Evolutionary conservation across 1,140 invertebrate species (phyloP).

Genomic region (Drosophila kepulauana): DNA sequence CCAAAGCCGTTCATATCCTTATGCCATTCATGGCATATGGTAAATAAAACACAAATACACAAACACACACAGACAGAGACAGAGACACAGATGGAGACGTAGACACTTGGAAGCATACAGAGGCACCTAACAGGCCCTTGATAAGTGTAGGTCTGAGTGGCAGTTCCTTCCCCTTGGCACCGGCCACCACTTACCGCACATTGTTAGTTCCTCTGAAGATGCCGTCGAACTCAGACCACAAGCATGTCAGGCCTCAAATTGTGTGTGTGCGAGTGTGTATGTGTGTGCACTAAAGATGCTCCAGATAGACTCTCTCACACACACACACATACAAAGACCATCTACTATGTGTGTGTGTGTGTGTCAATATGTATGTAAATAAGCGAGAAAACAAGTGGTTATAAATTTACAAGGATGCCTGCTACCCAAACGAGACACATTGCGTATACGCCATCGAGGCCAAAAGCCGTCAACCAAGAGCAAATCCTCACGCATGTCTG

Average conservation of each 20-base stretch:
- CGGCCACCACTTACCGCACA: constrained; percentile 45
- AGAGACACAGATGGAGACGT: constrained; percentile 16
- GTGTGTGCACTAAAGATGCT: constrained; percentile 59
- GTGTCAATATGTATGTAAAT: constrained; percentile 81
- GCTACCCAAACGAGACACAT: constrained; percentile 41
- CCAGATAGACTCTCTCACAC: constrained; percentile 49
- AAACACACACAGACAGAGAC: constrained; percentile 10
- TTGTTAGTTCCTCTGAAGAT: constrained; percentile 67
- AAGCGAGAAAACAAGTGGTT: constrained; percentile 80
- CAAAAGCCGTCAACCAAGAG: constrained; percentile 68
- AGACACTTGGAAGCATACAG: constrained; percentile 17
- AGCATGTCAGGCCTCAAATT: constrained; percentile 46
- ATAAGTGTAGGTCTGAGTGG: constrained; percentile 52
- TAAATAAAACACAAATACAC: constrained; percentile 54
- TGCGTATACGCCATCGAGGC: constrained; percentile 70
- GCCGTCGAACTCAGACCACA: constrained; percentile 54
- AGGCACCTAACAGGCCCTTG: constrained; percentile 64
- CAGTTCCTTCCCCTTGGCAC: constrained; percentile 4
- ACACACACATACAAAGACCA: constrained; percentile 27
- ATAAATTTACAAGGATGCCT: constrained; percentile 74
- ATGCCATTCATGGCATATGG: constrained; percentile 63
- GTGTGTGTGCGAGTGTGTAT: constrained; percentile 36
- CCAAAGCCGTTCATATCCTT: constrained; percentile 52
- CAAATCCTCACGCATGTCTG: constrained; percentile 50
- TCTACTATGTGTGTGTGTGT: constrained; percentile 24